Base-by-base conservation (phyloP, 1,140 invertebrate genomes). In the Anoplophora glabripennis region DNA sequence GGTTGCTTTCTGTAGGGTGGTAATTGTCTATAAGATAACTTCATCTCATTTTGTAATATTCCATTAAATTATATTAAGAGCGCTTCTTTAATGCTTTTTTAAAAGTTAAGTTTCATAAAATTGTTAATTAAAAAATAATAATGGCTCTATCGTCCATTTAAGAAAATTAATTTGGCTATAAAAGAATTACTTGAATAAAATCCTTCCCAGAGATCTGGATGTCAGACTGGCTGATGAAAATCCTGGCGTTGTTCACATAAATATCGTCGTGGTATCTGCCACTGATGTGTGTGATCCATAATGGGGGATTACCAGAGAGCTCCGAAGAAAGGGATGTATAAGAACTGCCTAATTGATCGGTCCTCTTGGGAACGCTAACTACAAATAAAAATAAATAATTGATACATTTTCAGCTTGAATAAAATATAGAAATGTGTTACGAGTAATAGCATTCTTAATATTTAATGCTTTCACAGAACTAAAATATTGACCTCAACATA, bases 221-320 rank as follows among this genome's bases (percentile, higher is more conserved):
- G 73, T 89, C 86, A 17, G 87, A 87, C n/a, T 84, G 80, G n/a
- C 83, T 81, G 28, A 82, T 76, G 47, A 87, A 74, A 35, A 93
- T 81, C 75, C 84, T 85, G 0, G 89, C 90, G 74, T 92, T 91
- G 74, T 93, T 93, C 53, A 92, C 82, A 75, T 84, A 93, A 60
- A 90, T 84, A 55, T 89, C 87, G 53, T 89, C 83, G 47, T 82
- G 78, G 66, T 81, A 78, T 7, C 66, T 65, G 46, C 80, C 79
- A 3, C 79, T 76, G 53, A 79, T 81, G 53, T 83, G 79, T 28
- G 88, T 90, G 35, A 93, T 83, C 85, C 89, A 92, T 45, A 93
- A 73, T 3, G 89, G 88, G 1, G 89, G 88, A 77, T 89, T 90
- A 12, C 89, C 89, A 18, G 86, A 85, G 63, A 89, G 78, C 73